A percentile compares a stretch with the other conserved stretches of the same genome.
These are phyloP conservation scores for Perca flavescens DNA, from an alignment of 2,113 vertebrate species.

Conservation along the genomic window DNA sequence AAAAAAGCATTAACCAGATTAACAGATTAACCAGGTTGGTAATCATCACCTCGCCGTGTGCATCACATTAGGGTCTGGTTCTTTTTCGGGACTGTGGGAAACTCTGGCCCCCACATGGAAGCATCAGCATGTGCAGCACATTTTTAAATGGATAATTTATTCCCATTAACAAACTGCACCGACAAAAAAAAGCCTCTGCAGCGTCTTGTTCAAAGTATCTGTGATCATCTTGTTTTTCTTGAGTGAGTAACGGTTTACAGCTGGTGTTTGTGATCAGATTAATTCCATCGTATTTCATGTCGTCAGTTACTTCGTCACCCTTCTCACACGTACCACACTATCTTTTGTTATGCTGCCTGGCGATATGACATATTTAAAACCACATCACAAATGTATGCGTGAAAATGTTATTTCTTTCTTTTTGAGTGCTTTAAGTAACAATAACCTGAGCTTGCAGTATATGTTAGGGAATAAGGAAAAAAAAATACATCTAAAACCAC, in stretches of 20 bases:
- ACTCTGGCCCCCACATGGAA: neutral
- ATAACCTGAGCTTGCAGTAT: conserved; percentile 20
- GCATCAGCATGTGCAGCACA: conserved; percentile 7
- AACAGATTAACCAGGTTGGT: neutral
- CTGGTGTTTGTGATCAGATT: conserved; percentile 27
- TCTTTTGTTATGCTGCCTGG: neutral
- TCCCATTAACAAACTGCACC: conserved; percentile 15
- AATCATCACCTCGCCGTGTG: neutral
- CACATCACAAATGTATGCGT: neutral
- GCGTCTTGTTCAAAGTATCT: conserved; percentile 17
- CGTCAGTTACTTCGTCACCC: neutral
- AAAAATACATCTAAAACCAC: conserved; percentile 28
- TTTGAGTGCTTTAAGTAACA: conserved; percentile 15
- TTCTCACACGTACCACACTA: neutral
- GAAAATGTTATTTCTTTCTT: neutral
- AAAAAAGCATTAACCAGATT: neutral
- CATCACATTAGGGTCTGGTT: neutral
- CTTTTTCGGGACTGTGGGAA: neutral
- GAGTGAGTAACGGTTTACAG: conserved; percentile 21
- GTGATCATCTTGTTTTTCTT: conserved; percentile 6
- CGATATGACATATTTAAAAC: neutral
- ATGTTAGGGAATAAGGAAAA: neutral
- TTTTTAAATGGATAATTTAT: conserved; percentile 43
- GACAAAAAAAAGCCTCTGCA: conserved; percentile 2
- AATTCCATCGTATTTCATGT: conserved; percentile 1